These are phyloP conservation scores for Protonemura montana DNA, from an alignment of 2,888 invertebrate species.

Conservation along the genomic window DNA sequence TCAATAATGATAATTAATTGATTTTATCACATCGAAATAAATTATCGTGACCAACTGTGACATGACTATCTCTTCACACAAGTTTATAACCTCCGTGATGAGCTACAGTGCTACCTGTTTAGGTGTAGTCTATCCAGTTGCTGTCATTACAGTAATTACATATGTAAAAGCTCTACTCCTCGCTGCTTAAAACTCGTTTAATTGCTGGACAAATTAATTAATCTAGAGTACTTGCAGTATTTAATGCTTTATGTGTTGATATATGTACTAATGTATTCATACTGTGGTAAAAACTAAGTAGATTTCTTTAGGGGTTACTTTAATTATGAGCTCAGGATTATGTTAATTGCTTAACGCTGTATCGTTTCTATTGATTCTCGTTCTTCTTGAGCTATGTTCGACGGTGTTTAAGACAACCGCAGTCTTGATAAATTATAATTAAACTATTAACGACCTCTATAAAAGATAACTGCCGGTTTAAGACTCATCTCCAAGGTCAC, in stretches of 20 bases:
- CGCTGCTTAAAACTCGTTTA: slow-evolving; percentile 4
- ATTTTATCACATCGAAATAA: background rate
- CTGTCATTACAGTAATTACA: background rate
- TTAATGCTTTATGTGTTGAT: background rate
- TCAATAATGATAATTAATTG: background rate
- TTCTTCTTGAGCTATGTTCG: too few relatives aligned
- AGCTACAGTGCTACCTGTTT: background rate
- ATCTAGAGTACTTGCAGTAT: background rate
- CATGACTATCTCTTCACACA: background rate
- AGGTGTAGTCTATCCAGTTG: background rate
- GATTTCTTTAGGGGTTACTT: too few relatives aligned
- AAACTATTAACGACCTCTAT: too few relatives aligned
- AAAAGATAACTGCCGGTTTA: too few relatives aligned
- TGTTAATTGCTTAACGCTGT: too few relatives aligned
- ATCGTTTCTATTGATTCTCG: too few relatives aligned
- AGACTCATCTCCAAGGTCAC: too few relatives aligned
- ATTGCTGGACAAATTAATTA: background rate
- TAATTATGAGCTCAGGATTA: too few relatives aligned
- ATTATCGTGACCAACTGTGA: background rate
- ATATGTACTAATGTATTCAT: too few relatives aligned
- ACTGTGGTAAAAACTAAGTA: too few relatives aligned
- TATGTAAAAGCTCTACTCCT: background rate
- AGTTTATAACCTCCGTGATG: background rate
- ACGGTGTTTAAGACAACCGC: too few relatives aligned
- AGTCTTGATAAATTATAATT: too few relatives aligned